phyloP scores from a whole-genome alignment of 2,888 invertebrate genomes.

The Cecidostiba fungosa region DNA sequence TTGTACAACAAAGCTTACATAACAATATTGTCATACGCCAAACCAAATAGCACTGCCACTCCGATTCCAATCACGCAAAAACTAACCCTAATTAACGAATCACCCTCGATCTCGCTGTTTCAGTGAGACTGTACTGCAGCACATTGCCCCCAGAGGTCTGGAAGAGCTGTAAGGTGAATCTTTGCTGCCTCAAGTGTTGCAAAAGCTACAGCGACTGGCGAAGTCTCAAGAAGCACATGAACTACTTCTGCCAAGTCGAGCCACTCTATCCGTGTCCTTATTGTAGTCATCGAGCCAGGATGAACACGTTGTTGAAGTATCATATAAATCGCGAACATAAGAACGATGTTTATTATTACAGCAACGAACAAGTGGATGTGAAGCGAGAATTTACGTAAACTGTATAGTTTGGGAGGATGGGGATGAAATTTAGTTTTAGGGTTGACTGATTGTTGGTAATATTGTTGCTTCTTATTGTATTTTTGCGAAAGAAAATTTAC shows the following conservation, averaged over 20 bases:
- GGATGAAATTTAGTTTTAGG: neutral
- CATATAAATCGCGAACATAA: slow-evolving; percentile 71
- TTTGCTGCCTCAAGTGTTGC: slow-evolving; percentile 72
- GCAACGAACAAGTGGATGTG: slow-evolving; percentile 74
- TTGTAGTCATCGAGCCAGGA: slow-evolving; percentile 71
- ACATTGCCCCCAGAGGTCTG: slow-evolving; percentile 70
- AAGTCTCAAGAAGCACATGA: slow-evolving; percentile 74
- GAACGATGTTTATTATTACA: slow-evolving; percentile 77
- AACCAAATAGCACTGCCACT: neutral
- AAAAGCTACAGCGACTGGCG: slow-evolving; percentile 73
- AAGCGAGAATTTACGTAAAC: slow-evolving; percentile 70
- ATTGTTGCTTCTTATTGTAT: neutral
- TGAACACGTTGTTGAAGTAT: slow-evolving; percentile 69
- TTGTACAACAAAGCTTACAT: neutral
- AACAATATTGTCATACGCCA: neutral
- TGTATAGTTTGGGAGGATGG: neutral
- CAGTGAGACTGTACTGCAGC: slow-evolving; percentile 71
- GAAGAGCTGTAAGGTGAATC: slow-evolving; percentile 70
- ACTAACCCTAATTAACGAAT: neutral
- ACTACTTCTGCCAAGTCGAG: slow-evolving; percentile 74
- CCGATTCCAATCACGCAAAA: neutral
- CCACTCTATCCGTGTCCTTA: slow-evolving; percentile 69
- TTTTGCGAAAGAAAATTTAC: neutral
- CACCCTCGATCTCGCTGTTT: slow-evolving; percentile 57
- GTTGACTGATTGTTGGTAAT: no score